A percentile compares a stretch with the other conserved stretches of the same genome.
Evolutionary conservation across 2,113 vertebrate species (phyloP).

Genomic region (Herpetotheres cachinnans): DNA sequence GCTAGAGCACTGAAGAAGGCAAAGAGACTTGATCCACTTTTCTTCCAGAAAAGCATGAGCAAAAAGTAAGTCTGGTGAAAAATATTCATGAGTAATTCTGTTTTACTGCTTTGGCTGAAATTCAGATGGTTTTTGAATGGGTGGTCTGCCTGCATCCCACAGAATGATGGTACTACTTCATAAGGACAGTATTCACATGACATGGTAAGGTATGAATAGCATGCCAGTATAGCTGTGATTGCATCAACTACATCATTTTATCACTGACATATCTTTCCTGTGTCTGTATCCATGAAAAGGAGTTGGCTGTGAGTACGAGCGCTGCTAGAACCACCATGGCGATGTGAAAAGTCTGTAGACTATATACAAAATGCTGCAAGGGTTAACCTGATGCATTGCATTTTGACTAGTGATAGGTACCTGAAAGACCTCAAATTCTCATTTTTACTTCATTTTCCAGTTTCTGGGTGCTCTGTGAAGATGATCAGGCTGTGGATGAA

Average conservation of each 20-base stretch:
- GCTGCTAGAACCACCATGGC: background rate
- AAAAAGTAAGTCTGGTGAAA: background rate
- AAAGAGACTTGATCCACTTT: background rate
- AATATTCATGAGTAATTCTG: background rate
- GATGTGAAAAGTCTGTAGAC: background rate
- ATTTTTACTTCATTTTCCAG: background rate
- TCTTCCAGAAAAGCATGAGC: background rate
- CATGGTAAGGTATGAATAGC: background rate
- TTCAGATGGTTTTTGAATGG: background rate
- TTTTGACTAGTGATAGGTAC: background rate
- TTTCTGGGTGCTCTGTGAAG: background rate
- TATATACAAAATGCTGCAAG: background rate
- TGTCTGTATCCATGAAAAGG: background rate
- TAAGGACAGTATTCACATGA: background rate
- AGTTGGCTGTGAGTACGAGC: background rate
- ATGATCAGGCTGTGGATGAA: background rate
- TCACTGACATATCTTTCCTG: background rate
- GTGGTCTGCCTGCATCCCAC: background rate
- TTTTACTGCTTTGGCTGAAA: background rate
- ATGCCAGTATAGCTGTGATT: background rate
- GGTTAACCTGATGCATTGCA: background rate
- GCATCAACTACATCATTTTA: background rate
- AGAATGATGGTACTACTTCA: background rate
- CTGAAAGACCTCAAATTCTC: background rate
- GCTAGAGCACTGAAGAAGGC: background rate